phyloP scores from a whole-genome alignment of 2,797 vertebrate species.

The Tolypeutes matacus region DNA sequence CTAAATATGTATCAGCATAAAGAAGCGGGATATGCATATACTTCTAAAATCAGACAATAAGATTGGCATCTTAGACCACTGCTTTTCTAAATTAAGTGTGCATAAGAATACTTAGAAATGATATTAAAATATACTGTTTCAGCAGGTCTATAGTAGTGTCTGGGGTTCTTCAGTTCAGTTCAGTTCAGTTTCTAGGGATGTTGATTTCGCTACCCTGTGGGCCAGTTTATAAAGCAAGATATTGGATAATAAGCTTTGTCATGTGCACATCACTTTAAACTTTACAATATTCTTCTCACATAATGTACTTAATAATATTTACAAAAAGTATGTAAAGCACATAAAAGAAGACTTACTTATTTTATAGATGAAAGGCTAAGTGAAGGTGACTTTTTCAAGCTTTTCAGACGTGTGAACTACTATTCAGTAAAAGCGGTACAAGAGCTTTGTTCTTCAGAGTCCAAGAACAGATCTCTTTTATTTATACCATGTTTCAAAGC shows the following conservation, averaged over 20 bases:
- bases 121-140: not conserved
- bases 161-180: not conserved
- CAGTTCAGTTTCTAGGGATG: not conserved
- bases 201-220: not conserved
- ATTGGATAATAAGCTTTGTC: not conserved
- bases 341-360: not conserved
- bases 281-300: not conserved
- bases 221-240: not conserved
- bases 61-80: not conserved
- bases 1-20: not conserved
- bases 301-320: not conserved
- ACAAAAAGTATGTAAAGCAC: not conserved
- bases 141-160: not conserved
- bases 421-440: not conserved
- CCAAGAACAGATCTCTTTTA: not conserved
- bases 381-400: not conserved
- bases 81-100: not conserved
- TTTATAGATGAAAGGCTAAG: not conserved
- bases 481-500: not conserved
- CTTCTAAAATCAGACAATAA: not conserved
- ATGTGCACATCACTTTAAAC: not conserved
- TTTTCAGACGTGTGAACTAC: not conserved
- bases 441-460: slow-evolving; percentile 4
- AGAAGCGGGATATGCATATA: not conserved
- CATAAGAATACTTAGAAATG: not conserved